Evolutionary conservation across 2,888 invertebrate genomes (phyloP).

Genomic region (Drosophila barbarae): DNA sequence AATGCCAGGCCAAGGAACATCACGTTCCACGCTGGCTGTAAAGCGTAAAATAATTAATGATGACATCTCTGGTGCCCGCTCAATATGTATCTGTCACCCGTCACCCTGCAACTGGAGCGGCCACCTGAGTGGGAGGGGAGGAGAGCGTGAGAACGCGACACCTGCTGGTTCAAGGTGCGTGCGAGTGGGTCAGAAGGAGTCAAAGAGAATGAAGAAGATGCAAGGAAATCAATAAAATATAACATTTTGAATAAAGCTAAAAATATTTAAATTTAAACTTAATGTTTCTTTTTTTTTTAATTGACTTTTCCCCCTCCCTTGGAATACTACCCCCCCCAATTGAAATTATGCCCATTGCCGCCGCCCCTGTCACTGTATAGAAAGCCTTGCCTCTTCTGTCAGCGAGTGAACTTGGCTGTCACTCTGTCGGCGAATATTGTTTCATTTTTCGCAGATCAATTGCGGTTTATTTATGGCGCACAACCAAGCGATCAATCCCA

Average conservation of each 20-base stretch:
- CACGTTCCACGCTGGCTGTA: slow-evolving; percentile 35
- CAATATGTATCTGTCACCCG: slow-evolving; percentile 17
- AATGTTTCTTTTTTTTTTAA: too few relatives aligned
- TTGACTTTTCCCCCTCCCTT: too few relatives aligned
- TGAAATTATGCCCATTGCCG: background rate
- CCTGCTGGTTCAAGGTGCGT: slow-evolving; percentile 1
- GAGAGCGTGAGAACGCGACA: slow-evolving; percentile 19
- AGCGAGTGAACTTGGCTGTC: slow-evolving; percentile 35
- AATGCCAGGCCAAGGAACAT: slow-evolving; percentile 31
- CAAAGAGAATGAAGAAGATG: background rate
- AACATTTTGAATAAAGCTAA: too few relatives aligned
- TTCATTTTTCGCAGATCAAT: slow-evolving; percentile 25
- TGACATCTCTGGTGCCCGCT: slow-evolving; percentile 52
- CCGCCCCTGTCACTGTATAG: slow-evolving; percentile 15
- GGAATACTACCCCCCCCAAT: too few relatives aligned
- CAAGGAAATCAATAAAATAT: background rate
- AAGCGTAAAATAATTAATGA: slow-evolving; percentile 58
- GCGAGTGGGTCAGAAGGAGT: slow-evolving; percentile 10
- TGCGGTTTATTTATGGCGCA: slow-evolving; percentile 26
- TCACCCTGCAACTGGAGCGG: slow-evolving; percentile 1
- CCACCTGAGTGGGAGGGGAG: background rate
- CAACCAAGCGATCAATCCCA: slow-evolving; percentile 48
- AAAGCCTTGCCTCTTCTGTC: slow-evolving; percentile 30
- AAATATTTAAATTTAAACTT: too few relatives aligned
- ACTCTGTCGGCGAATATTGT: slow-evolving; percentile 25